Conservation (phyloP, 2,888 invertebrate genomes). For the Tryphoninae sp. region DNA sequence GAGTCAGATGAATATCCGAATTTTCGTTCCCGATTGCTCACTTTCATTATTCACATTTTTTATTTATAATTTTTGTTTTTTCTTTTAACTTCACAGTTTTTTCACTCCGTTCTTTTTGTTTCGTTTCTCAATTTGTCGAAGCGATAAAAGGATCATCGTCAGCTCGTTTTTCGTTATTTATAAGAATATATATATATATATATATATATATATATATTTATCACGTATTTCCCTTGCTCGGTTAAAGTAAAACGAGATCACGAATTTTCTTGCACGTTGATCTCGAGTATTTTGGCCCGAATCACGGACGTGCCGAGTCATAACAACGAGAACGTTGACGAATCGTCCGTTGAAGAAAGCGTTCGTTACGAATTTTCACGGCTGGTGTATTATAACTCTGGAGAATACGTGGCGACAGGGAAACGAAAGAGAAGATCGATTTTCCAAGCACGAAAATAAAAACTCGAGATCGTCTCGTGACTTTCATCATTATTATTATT, state of each 20-base stretch:
- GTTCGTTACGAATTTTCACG: conserved; percentile 42
- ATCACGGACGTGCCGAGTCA: conserved; percentile 49
- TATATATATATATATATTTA: conserved; percentile 24
- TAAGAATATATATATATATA: not conserved
- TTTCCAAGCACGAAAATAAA: conserved; percentile 39
- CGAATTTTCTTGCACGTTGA: conserved; percentile 2
- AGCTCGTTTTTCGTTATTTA: conserved; percentile 37
- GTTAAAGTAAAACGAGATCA: not conserved
- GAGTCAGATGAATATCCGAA: conserved; percentile 25
- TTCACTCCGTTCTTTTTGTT: conserved; percentile 6
- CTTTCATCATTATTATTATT: not conserved
- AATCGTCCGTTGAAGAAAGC: conserved; percentile 48
- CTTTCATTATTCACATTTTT: not conserved
- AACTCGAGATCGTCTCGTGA: not conserved
- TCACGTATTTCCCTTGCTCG: not conserved
- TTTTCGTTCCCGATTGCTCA: conserved; percentile 12
- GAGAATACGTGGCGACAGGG: not conserved
- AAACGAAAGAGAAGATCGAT: conserved; percentile 42
- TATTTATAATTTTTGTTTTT: conserved; percentile 1
- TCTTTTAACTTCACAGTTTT: not conserved
- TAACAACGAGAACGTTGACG: conserved; percentile 58
- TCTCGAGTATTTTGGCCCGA: conserved; percentile 27
- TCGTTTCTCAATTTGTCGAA: not conserved
- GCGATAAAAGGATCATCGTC: conserved; percentile 34
- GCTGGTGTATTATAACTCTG: not conserved